A percentile compares a stretch with the other conserved stretches of the same genome.
phyloP scores from a whole-genome alignment of 1,140 invertebrate species.

The Manduca sexta region DNA sequence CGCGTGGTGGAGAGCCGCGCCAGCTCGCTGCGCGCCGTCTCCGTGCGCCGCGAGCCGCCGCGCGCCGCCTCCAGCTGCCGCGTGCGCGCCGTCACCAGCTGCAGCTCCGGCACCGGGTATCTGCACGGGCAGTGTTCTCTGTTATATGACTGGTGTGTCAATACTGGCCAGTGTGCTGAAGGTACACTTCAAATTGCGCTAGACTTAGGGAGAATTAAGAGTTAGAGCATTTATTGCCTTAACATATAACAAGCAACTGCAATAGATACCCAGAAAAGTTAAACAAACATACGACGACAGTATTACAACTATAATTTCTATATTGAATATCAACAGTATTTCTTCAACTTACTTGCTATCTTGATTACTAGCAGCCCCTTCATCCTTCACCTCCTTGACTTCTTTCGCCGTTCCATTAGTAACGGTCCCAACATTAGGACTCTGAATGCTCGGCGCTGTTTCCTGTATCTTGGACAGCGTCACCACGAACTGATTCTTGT shows the following conservation, averaged over 20 bases:
- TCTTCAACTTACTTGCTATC: slow-evolving; percentile 55
- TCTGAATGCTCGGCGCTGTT: slow-evolving; percentile 67
- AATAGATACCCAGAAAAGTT: too few species aligned
- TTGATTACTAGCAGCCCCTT: slow-evolving; percentile 40
- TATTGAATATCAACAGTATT: neutral
- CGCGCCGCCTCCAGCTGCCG: slow-evolving; percentile 82
- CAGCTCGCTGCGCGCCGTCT: slow-evolving; percentile 82
- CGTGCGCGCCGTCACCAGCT: slow-evolving; percentile 81
- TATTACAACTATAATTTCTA: too few species aligned
- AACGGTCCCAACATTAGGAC: slow-evolving; percentile 52
- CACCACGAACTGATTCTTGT: slow-evolving; percentile 74
- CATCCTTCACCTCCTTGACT: slow-evolving; percentile 43
- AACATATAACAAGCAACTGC: too few species aligned
- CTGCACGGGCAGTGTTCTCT: slow-evolving; percentile 54
- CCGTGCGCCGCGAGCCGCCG: slow-evolving; percentile 75
- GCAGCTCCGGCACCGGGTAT: slow-evolving; percentile 74
- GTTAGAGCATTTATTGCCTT: too few species aligned
- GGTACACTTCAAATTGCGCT: too few species aligned
- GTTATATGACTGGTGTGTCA: too few species aligned
- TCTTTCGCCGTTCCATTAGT: slow-evolving; percentile 48
- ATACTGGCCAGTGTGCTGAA: too few species aligned
- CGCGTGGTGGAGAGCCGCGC: slow-evolving; percentile 80
- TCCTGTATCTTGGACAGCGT: slow-evolving; percentile 79
- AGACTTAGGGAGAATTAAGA: too few species aligned
- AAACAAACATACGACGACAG: too few species aligned